Conservation (phyloP, 2,888 invertebrate genomes). For the Drosophila emarginata region DNA sequence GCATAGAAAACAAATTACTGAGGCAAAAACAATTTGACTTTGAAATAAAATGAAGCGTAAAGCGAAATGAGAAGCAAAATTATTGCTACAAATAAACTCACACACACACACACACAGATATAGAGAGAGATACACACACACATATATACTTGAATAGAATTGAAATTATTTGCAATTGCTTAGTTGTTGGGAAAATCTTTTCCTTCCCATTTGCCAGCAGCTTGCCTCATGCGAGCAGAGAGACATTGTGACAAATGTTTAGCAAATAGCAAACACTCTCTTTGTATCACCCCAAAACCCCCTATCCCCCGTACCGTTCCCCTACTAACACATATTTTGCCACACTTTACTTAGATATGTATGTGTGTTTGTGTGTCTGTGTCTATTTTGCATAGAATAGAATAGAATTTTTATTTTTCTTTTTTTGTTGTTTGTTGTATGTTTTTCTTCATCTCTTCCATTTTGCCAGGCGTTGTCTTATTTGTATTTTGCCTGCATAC, state of each 20-base stretch:
- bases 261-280: conserved; percentile 57
- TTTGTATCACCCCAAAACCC: not conserved
- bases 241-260: conserved; percentile 65
- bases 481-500: conserved; percentile 31
- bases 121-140: not conserved
- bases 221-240: conserved; percentile 43
- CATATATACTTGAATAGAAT: conserved; percentile 12
- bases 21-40: conserved; percentile 64
- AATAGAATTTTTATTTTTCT: not conserved
- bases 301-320: not conserved
- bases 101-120: conserved; percentile 12
- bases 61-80: conserved; percentile 22
- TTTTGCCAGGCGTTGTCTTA: conserved; percentile 45
- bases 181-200: conserved; percentile 48
- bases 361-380: not conserved
- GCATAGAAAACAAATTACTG: conserved; percentile 67
- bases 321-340: conserved; percentile 5
- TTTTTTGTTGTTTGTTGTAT: not conserved
- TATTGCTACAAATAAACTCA: conserved; percentile 15
- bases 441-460: conserved; percentile 12
- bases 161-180: conserved; percentile 30
- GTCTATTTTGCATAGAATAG: conserved; percentile 30
- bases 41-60: conserved; percentile 55
- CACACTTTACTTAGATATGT: conserved; percentile 33
- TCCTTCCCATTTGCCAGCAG: conserved; percentile 56